Base-by-base conservation (phyloP, 2,888 invertebrate genomes). In the Scelioninae gen. 1 region DNA sequence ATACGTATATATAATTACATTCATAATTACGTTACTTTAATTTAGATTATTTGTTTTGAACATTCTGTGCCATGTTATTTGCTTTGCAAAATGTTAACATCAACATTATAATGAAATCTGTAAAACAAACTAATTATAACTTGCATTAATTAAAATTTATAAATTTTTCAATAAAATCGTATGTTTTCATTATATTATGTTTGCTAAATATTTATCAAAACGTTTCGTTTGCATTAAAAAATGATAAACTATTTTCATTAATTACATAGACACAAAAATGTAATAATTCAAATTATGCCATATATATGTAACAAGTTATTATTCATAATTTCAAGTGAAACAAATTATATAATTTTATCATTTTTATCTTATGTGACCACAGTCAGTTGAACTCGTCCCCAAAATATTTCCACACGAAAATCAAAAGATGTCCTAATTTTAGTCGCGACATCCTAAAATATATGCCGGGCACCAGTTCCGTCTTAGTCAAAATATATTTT, bases 371-470 rank as follows among this genome's bases (percentile, higher is more conserved):
- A 47, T 32, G 8, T 23, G 11, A 15, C 45, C 10, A n/a, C 32
- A 6, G 4, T 51, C 51, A 65, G 11, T 40, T 34, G 66, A 55
- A 66, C 10, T 68, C 23, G 40, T 55, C 31, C 3, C 29, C 56
- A 29, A 60, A 71, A 71, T 60, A 53, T 53, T 62, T 62, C 58
- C 11, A 16, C 38, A 23, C 23, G 38, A 13, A 34, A 71, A 51
- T 71, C 71, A 68, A 76, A 76, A 58, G 76, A 16, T 60, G 45
- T 69, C 77, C 69, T 78, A 78, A 78, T 65, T 78, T 65, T 65
- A 65, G 60, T 38, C 55, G 15, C 16, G 32, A 32, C 43, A 32
- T 38, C 15, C 11, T 32, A 23, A 23, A 23, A 1, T 23, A 29
- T n/a, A 15, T 40, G 58, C n/a, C 76, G 31, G 60, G 10, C 49